Evolutionary conservation across 2,888 invertebrate species (phyloP).

Genomic region (Tortricodes alternella): DNA sequence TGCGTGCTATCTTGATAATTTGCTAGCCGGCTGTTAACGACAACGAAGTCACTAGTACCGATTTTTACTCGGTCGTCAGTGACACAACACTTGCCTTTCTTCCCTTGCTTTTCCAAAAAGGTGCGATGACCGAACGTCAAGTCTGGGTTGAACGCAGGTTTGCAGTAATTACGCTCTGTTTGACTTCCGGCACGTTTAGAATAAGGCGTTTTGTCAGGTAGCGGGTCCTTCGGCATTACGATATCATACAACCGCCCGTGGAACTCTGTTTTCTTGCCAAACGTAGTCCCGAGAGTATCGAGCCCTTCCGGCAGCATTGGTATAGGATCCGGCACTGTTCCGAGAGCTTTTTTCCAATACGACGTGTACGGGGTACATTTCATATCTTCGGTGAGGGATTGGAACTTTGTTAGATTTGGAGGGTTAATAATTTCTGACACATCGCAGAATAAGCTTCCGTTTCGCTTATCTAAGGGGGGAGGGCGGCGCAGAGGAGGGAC

Average conservation of each 20-base stretch:
- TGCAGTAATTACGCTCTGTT: conserved; percentile 44
- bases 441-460: conserved; percentile 40
- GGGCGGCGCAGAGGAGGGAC: conserved; percentile 37
- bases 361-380: conserved; percentile 44
- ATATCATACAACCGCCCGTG: conserved; percentile 43
- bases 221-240: conserved; percentile 42
- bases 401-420: conserved; percentile 44
- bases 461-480: conserved; percentile 38
- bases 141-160: conserved; percentile 55
- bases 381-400: conserved; percentile 44
- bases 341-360: conserved; percentile 47
- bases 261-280: conserved; percentile 40
- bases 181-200: conserved; percentile 39
- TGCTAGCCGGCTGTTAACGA: conserved; percentile 65
- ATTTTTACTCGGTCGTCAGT: conserved; percentile 57
- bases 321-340: conserved; percentile 40
- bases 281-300: conserved; percentile 36
- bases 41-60: conserved; percentile 59
- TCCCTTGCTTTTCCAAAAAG: conserved; percentile 57
- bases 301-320: conserved; percentile 44
- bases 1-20: conserved; percentile 59
- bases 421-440: conserved; percentile 43
- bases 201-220: conserved; percentile 37
- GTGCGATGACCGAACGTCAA: conserved; percentile 53
- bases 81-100: conserved; percentile 63